These are phyloP conservation scores for Sceliomorpha sp. DNA, from an alignment of 2,888 invertebrate genomes.

Conservation along the genomic window DNA sequence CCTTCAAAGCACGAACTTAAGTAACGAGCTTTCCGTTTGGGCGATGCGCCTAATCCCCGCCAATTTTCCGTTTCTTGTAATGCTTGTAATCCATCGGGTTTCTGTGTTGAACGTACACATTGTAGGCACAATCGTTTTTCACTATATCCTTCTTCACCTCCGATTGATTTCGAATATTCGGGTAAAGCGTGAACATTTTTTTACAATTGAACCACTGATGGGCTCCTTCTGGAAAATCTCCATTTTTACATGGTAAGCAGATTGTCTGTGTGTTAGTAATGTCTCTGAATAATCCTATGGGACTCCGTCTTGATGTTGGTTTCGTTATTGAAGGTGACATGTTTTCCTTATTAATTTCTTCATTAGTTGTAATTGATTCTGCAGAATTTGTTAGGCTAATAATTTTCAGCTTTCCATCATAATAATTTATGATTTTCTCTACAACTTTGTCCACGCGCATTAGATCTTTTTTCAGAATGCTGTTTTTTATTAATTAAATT, in stretches of 20 bases:
- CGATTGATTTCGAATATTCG: constrained; percentile 6
- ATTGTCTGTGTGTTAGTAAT: too few relatives aligned
- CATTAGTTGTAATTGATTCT: neutral
- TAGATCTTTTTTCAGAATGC: constrained; percentile 4
- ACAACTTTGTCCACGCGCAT: constrained; percentile 1
- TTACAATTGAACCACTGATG: constrained; percentile 17
- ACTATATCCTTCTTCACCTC: constrained; percentile 30
- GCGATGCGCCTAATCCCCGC: neutral
- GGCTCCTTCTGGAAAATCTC: constrained; percentile 11
- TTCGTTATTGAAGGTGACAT: too few relatives aligned
- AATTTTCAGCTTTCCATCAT: constrained; percentile 12
- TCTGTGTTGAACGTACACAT: constrained; percentile 6
- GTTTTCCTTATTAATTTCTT: too few relatives aligned
- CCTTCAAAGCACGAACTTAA: neutral
- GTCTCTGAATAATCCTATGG: neutral
- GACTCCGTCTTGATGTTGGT: too few relatives aligned
- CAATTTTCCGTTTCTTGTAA: constrained; percentile 2
- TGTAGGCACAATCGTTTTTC: constrained; percentile 16
- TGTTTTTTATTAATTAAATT: constrained; percentile 29
- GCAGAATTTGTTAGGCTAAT: neutral
- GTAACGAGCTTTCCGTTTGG: neutral
- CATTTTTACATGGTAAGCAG: constrained; percentile 18
- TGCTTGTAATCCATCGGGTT: neutral
- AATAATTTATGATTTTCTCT: neutral
- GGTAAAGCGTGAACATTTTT: constrained; percentile 15